Evolutionary conservation across 2,888 invertebrate species (phyloP).

Genomic region (Amphiduros pacificus): DNA sequence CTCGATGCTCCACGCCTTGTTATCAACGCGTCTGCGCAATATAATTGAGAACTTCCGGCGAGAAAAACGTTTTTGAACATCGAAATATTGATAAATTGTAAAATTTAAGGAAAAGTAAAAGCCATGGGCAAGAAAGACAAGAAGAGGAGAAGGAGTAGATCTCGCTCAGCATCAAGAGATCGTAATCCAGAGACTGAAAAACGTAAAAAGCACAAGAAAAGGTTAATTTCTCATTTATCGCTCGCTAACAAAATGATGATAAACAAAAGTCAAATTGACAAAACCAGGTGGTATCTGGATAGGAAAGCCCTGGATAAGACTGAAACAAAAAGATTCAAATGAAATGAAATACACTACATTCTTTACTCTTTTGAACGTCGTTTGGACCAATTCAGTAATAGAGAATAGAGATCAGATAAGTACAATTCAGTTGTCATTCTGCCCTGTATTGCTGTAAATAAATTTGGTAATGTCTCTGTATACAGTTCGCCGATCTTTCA

Average conservation of each 20-base stretch:
- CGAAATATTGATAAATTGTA: neutral
- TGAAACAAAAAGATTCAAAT: neutral
- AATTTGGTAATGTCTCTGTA: no score
- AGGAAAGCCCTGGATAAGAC: no score
- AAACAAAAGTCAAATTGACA: no score
- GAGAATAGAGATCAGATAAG: neutral
- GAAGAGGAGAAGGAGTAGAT: slow-evolving; percentile 8
- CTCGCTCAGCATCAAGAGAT: slow-evolving; percentile 8
- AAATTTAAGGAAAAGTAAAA: neutral
- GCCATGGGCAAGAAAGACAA: slow-evolving; percentile 13
- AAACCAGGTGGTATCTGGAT: no score
- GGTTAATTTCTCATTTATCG: slow-evolving; percentile 11
- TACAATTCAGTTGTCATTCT: no score
- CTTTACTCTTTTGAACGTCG: neutral
- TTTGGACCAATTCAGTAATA: neutral
- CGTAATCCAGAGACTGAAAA: neutral
- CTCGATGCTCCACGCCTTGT: no score
- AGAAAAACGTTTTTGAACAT: neutral
- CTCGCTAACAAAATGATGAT: neutral
- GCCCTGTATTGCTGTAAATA: no score
- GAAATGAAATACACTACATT: neutral
- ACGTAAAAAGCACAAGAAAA: neutral
- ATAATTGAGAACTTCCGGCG: neutral
- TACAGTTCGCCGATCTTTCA: no score
- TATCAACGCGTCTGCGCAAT: no score